Evolutionary conservation across 2,797 vertebrate species (phyloP).

Genomic region (Dipus sagitta): DNA sequence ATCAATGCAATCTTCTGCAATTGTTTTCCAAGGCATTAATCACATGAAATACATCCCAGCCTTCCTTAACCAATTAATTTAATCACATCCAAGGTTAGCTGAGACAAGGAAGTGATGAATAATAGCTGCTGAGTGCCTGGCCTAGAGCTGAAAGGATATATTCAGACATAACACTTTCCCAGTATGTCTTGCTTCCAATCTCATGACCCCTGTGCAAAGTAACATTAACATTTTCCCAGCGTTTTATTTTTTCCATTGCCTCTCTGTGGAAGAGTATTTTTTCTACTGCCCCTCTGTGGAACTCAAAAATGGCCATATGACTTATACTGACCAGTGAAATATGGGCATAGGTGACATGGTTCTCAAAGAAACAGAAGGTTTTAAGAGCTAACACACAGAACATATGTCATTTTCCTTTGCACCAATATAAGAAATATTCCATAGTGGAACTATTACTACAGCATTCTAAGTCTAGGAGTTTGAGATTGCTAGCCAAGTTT

Average conservation of each 20-base stretch:
- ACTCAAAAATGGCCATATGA: not conserved
- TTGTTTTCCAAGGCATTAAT: slow-evolving; percentile 84
- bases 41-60: slow-evolving; percentile 79
- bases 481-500: too few relatives aligned
- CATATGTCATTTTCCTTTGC: not conserved
- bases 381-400: not conserved
- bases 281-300: not conserved
- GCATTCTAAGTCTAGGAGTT: too few relatives aligned
- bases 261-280: not conserved
- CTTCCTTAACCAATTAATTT: slow-evolving; percentile 84
- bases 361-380: not conserved
- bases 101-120: slow-evolving; percentile 73
- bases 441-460: not conserved
- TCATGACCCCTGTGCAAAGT: not conserved
- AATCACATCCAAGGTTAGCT: slow-evolving; percentile 80
- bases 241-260: slow-evolving; percentile 35
- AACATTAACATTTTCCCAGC: slow-evolving; percentile 24
- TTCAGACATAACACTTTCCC: not conserved
- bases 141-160: slow-evolving; percentile 11
- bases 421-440: not conserved
- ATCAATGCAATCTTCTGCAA: slow-evolving; percentile 83
- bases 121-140: slow-evolving; percentile 50
- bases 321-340: slow-evolving; percentile 45
- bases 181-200: not conserved
- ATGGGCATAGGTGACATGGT: not conserved